Percentiles rank a stretch among this genome's conserved stretches.
Evolutionary conservation across 2,113 vertebrate genomes (phyloP).

Genomic region (Tetrao urogallus): DNA sequence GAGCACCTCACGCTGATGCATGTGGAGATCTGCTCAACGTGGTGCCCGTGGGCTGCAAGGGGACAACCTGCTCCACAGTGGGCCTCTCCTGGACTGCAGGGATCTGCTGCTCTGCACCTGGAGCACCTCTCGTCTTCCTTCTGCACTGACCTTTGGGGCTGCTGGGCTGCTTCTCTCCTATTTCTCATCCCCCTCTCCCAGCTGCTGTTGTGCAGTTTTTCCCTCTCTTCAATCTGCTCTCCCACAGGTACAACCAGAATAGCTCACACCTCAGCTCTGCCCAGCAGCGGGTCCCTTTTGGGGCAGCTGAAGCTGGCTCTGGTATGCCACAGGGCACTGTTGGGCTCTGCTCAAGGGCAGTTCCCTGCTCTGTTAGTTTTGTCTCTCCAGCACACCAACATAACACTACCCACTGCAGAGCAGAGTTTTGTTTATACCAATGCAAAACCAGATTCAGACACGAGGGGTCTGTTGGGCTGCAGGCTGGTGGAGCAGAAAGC

Average conservation of each 20-base stretch:
- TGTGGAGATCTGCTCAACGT: background rate
- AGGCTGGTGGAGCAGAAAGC: background rate
- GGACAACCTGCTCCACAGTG: background rate
- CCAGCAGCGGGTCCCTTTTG: background rate
- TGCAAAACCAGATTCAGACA: background rate
- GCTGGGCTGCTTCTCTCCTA: background rate
- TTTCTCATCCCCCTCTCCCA: background rate
- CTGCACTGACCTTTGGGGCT: background rate
- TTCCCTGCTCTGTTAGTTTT: background rate
- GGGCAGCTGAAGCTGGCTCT: background rate
- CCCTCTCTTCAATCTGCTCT: background rate
- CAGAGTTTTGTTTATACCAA: background rate
- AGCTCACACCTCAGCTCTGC: background rate
- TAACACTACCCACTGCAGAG: background rate
- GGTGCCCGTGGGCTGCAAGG: background rate
- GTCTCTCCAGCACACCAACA: background rate
- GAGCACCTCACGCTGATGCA: background rate
- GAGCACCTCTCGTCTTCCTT: background rate
- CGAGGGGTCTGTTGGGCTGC: fast-evolving
- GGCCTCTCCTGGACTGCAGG: background rate
- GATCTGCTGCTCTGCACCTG: background rate
- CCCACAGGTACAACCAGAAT: background rate
- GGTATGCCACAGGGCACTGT: background rate
- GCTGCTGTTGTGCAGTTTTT: background rate
- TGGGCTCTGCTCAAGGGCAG: background rate